phyloP scores from a whole-genome alignment of 2,888 invertebrate genomes.

The Rotaria macrura region DNA sequence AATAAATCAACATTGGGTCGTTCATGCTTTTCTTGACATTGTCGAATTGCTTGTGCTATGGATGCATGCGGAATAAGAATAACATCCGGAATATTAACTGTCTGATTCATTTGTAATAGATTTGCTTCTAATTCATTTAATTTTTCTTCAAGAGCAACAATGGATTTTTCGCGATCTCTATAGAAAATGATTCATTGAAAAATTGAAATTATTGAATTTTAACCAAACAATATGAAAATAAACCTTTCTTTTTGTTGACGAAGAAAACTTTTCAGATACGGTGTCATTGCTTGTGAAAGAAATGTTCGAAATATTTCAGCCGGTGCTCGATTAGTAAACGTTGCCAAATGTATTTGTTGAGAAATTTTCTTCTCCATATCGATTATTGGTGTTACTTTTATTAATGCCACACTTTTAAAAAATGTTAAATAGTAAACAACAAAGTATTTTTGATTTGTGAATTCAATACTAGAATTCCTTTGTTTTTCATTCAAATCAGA shows the following conservation, averaged over 20 bases:
- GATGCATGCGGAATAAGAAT: constrained; percentile 77
- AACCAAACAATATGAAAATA: too few species aligned
- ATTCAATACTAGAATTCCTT: too few species aligned
- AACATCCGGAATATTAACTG: constrained; percentile 98
- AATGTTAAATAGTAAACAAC: too few species aligned
- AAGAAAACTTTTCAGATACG: not conserved
- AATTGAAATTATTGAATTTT: too few species aligned
- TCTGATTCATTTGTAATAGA: constrained; percentile 89
- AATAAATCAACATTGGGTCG: constrained; percentile 92
- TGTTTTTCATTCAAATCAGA: too few species aligned
- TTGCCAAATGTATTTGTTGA: not conserved
- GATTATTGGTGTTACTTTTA: not conserved
- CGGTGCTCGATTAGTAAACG: constrained; percentile 10
- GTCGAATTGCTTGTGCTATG: constrained; percentile 74
- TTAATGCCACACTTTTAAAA: not conserved
- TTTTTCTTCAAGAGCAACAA: constrained; percentile 94
- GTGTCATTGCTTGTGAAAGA: constrained; percentile 19
- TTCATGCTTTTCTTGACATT: constrained; percentile 76
- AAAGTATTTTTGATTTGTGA: too few species aligned
- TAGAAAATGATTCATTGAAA: not conserved
- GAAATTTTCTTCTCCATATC: constrained; percentile 4
- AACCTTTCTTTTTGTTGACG: constrained; percentile 9
- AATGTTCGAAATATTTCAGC: constrained; percentile 1
- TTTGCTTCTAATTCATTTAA: constrained; percentile 98
- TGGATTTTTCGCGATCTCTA: constrained; percentile 97